Conservation (phyloP, 1,140 invertebrate species). For the Atta texana region DNA sequence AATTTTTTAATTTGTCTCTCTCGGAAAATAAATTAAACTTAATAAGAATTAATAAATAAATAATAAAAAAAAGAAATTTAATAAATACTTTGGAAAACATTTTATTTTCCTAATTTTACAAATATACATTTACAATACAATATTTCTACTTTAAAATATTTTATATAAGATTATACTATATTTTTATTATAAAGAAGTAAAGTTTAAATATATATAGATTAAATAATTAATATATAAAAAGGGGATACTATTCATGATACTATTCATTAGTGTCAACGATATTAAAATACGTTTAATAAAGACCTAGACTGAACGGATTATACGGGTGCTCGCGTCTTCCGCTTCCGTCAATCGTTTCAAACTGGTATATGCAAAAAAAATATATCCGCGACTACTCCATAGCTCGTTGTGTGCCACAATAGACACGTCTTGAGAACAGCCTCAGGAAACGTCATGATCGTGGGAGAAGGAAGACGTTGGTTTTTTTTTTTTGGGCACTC, state of each 20-base stretch:
- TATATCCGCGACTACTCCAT: conserved; percentile 15
- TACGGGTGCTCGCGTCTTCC: neutral
- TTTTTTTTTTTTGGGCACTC: conserved; percentile 66
- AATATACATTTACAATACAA: neutral
- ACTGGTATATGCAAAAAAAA: conserved; percentile 36
- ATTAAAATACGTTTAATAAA: conserved; percentile 11
- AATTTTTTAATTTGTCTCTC: neutral
- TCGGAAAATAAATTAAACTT: neutral
- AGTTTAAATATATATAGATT: neutral
- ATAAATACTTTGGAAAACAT: neutral
- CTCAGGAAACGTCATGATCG: conserved; percentile 66
- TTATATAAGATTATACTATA: neutral
- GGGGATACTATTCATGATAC: neutral
- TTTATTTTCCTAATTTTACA: conserved; percentile 5
- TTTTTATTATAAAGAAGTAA: neutral
- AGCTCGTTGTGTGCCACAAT: conserved; percentile 22
- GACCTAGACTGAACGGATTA: neutral
- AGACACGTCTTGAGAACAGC: conserved; percentile 39
- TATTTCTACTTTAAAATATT: neutral
- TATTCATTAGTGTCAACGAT: neutral
- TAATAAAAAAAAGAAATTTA: neutral
- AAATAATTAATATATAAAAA: neutral
- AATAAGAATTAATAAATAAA: neutral
- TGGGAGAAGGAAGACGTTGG: conserved; percentile 67
- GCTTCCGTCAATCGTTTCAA: conserved; percentile 1